Conservation (phyloP, 2,888 invertebrate genomes). For the Podotricha telesiphe region DNA sequence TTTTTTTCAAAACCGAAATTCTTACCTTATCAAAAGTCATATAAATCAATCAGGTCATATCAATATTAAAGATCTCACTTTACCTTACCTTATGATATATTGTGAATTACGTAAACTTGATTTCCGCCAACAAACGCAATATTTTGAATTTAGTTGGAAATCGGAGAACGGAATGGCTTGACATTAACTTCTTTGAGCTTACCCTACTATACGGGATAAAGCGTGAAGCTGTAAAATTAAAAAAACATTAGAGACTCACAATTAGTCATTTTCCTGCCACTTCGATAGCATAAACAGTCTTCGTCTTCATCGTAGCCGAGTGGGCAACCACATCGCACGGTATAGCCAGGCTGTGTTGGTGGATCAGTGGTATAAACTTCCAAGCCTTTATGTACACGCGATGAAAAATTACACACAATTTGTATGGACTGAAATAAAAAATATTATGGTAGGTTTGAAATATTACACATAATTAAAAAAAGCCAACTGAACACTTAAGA, state of each 20-base stretch:
- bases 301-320: conserved; percentile 57
- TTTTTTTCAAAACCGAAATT: too few species aligned
- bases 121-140: not conserved
- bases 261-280: conserved; percentile 18
- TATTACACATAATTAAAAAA: too few species aligned
- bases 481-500: too few species aligned
- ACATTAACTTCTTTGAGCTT: not conserved
- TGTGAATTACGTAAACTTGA: too few species aligned
- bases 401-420: conserved; percentile 68
- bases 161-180: not conserved
- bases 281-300: conserved; percentile 60
- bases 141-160: not conserved
- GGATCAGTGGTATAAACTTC: conserved; percentile 53
- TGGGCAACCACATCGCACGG: conserved; percentile 64
- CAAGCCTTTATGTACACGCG: conserved; percentile 45
- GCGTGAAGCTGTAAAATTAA: not conserved
- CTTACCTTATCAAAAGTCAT: too few species aligned
- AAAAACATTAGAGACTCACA: conserved; percentile 31
- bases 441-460: not conserved
- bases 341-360: conserved; percentile 49
- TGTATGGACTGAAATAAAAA: conserved; percentile 54
- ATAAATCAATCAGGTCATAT: too few species aligned
- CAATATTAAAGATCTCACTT: too few species aligned
- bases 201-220: not conserved
- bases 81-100: too few species aligned